Base-by-base conservation (phyloP, 2,113 vertebrate species). In the Balaeniceps rex region DNA sequence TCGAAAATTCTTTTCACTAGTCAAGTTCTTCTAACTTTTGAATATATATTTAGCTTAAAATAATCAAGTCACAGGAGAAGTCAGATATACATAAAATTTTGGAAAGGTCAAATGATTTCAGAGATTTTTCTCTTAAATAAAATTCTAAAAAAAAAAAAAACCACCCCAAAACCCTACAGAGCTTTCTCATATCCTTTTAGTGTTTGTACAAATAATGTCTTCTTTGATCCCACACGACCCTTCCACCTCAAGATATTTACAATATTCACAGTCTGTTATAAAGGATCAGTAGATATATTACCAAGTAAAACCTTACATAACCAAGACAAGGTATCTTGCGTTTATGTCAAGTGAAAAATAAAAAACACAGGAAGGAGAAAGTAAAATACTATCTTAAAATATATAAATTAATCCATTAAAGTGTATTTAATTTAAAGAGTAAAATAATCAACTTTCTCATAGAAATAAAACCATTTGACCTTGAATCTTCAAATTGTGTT, bases 381-480 rank as follows among this genome's bases (percentile, higher is more conserved):
- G 42, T 34, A 71, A 94, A 96, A 66, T 60, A 28, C 69, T 66
- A 42, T 47, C 81, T 81, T 60, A 28, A 95, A 87, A 87, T 40
- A 38, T 0, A 0, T 17, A 61, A 90, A 49, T 44, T 1, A 78
- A 72, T 24, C 49, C 16, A 61, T 44, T 81, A 19, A 64, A 65
- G 36, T 83, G 42, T 68, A 80, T 38, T 96, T 60, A 47, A 81
- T 80, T 96, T 75, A 24, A 92, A 55, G 51, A 61, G 58, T 14
- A 86, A 93, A 70, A 81, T 51, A 58, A 75, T 52, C 63, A 47
- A 12, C 15, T 88, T 83, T 77, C 40, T 92, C 68, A 44, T 3
- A 57, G 93, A 86, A 93, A 76, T 87, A 95, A 95, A 97, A 96
- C 70, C 83, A 97, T 97, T 90, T 97, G 90, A 97, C 94, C 90